Conservation (phyloP, 1,140 invertebrate genomes). For the Brevipalpus yothersi region DNA sequence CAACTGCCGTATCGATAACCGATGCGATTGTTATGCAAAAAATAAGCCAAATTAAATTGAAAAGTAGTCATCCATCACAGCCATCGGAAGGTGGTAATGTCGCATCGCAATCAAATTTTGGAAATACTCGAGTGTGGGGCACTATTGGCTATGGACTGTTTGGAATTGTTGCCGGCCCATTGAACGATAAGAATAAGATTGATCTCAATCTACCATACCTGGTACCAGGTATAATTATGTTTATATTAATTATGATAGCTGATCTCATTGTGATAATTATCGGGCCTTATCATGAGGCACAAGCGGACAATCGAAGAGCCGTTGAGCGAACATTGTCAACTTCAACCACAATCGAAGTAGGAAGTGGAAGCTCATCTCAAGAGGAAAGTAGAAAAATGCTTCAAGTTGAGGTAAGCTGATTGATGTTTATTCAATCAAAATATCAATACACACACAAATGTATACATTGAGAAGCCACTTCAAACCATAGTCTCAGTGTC, state of each 20-base stretch:
- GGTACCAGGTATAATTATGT: slow-evolving; percentile 6
- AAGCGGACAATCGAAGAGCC: not conserved
- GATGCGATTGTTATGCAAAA: slow-evolving; percentile 7
- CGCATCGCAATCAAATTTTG: slow-evolving; percentile 1
- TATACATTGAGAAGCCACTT: no score
- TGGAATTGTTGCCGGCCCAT: slow-evolving; percentile 2
- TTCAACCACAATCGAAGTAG: no score
- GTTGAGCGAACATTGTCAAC: no score
- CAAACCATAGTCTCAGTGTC: no score
- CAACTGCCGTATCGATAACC: slow-evolving; percentile 5
- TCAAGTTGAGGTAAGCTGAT: no score
- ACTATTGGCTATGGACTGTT: slow-evolving; percentile 13
- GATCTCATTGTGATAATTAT: not conserved
- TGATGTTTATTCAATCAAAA: no score
- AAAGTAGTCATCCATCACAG: not conserved
- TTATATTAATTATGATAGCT: not conserved
- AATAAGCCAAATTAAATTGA: not conserved
- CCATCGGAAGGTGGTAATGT: not conserved
- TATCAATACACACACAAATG: no score
- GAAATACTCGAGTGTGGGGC: slow-evolving; percentile 32
- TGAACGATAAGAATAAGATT: slow-evolving; percentile 1
- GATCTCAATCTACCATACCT: not conserved
- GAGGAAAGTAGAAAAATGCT: no score
- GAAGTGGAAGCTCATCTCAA: no score
- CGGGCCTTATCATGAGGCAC: no score